Conservation (phyloP, 2,113 vertebrate species). For the Melozone crissalis region DNA sequence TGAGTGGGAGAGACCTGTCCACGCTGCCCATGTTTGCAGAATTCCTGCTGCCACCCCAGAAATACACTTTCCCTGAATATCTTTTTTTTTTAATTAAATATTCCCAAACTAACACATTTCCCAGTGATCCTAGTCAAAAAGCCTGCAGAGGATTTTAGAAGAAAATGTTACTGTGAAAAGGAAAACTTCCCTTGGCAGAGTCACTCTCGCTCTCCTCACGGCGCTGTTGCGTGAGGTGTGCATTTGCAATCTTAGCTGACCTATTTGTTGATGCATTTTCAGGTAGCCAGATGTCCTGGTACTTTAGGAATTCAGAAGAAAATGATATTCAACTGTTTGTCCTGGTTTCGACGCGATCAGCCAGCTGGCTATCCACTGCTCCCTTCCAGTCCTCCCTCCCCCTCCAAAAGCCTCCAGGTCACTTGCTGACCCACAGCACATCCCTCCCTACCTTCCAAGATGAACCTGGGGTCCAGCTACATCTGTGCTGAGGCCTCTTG, state of each 20-base stretch:
- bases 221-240: background rate
- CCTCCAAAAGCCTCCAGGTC: conserved; percentile 50
- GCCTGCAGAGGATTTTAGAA: conserved; percentile 10
- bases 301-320: conserved; percentile 59
- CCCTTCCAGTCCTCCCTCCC: conserved; percentile 24
- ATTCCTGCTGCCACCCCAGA: background rate
- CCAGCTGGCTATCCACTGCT: conserved; percentile 50
- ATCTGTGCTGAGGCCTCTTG: conserved; percentile 64
- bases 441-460: conserved; percentile 46
- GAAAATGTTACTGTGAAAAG: conserved; percentile 16
- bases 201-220: background rate
- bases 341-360: background rate
- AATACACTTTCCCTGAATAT: background rate
- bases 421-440: conserved; percentile 34
- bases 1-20: background rate
- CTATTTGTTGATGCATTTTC: conserved; percentile 60
- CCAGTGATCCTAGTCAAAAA: conserved; percentile 1
- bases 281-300: conserved; percentile 64
- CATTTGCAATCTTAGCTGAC: conserved; percentile 33
- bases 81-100: background rate
- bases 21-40: rapidly evolving
- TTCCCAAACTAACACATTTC: conserved; percentile 10
- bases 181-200: conserved; percentile 37
- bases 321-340: conserved; percentile 52
- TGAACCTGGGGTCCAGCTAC: conserved; percentile 63